phyloP scores from a whole-genome alignment of 2,888 invertebrate species.

The Idaea biselata region DNA sequence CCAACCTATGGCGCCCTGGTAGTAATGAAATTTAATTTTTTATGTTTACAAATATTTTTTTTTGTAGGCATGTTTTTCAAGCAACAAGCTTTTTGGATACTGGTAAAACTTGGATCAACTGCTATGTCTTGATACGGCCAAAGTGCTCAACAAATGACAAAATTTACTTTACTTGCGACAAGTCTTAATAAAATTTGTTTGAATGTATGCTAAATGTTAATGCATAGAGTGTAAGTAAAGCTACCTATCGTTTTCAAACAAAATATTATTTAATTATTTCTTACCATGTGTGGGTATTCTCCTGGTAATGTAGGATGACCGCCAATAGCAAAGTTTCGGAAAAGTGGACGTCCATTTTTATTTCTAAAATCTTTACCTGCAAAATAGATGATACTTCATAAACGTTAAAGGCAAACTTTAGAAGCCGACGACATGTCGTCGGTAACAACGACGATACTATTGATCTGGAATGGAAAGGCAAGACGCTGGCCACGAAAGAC shows the following conservation, averaged over 20 bases:
- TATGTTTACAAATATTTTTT: not conserved
- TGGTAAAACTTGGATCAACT: not conserved
- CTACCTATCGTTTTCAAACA: not conserved
- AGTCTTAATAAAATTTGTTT: too few species aligned
- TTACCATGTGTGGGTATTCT: slow-evolving; percentile 62
- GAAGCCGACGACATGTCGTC: too few species aligned
- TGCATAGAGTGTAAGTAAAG: too few species aligned
- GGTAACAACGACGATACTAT: not conserved
- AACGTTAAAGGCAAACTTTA: too few species aligned
- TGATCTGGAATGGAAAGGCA: too few species aligned
- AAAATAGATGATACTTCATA: not conserved
- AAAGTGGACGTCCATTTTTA: slow-evolving; percentile 11
- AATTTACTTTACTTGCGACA: not conserved
- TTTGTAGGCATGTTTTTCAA: not conserved
- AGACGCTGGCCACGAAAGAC: too few species aligned
- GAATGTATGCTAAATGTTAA: too few species aligned
- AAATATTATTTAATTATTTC: not conserved
- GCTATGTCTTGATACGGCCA: too few species aligned
- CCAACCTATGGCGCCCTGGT: slow-evolving; percentile 63
- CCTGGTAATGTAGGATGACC: slow-evolving; percentile 40
- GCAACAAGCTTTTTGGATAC: not conserved
- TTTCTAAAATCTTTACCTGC: slow-evolving; percentile 21
- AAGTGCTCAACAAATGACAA: too few species aligned
- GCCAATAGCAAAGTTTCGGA: slow-evolving; percentile 32
- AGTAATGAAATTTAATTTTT: slow-evolving; percentile 8